Evolutionary conservation across 1,140 invertebrate genomes (phyloP).

Genomic region (Cydia amplana): DNA sequence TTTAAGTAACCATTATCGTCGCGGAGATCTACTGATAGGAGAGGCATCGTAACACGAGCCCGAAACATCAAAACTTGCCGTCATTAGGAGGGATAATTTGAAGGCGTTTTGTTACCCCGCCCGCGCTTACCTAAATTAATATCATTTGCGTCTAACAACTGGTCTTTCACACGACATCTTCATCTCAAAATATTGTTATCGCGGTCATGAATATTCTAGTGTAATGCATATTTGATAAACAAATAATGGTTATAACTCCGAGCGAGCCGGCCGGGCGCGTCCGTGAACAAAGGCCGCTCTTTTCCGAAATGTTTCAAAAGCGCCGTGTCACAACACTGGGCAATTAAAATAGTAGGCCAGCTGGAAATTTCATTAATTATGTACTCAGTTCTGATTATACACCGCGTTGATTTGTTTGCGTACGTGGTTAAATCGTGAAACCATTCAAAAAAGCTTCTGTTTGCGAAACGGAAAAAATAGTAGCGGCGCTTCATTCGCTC

Average conservation of each 20-base stretch:
- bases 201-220: conserved; percentile 55
- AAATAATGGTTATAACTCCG: conserved; percentile 60
- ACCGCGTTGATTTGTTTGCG: conserved; percentile 62
- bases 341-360: conserved; percentile 76
- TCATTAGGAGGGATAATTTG: conserved; percentile 54
- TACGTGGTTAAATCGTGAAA: conserved; percentile 40
- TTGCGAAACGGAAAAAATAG: conserved; percentile 21
- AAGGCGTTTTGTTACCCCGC: conserved; percentile 55
- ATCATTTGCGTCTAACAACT: conserved; percentile 64
- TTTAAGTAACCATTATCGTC: conserved; percentile 59
- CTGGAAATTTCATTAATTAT: conserved; percentile 76
- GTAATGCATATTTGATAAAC: conserved; percentile 77
- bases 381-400: conserved; percentile 60
- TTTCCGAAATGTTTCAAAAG: conserved; percentile 75
- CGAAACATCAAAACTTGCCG: conserved; percentile 48
- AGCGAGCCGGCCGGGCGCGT: conserved; percentile 53
- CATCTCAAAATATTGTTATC: conserved; percentile 54
- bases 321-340: conserved; percentile 66
- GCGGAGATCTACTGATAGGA: conserved; percentile 48
- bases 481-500: conserved; percentile 4
- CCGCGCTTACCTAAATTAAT: conserved; percentile 64
- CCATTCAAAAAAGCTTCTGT: conserved; percentile 1
- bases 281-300: conserved; percentile 67
- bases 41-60: conserved; percentile 47
- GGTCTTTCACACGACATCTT: conserved; percentile 75